phyloP scores from a whole-genome alignment of 2,797 vertebrate genomes.

The Falco columbarius region DNA sequence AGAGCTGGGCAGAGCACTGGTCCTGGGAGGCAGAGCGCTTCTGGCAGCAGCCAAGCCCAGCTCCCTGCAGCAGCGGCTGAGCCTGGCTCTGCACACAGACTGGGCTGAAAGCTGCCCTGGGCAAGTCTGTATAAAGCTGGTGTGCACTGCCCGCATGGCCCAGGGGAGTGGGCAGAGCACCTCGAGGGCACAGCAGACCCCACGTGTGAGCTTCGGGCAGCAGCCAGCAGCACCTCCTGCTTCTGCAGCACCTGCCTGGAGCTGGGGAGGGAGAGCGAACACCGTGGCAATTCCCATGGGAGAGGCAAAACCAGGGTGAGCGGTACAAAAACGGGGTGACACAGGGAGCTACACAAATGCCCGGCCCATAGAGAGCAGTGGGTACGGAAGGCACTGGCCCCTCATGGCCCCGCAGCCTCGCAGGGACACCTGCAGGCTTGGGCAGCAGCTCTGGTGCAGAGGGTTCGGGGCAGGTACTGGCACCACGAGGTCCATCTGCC shows the following conservation, averaged over 20 bases:
- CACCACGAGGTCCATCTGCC: background rate
- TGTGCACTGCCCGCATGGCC: background rate
- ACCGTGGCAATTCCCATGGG: background rate
- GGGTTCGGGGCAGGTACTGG: background rate
- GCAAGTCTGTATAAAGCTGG: background rate
- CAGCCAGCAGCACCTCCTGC: background rate
- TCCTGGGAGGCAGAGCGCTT: background rate
- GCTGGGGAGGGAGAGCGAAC: background rate
- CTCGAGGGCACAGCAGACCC: background rate
- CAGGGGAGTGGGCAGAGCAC: background rate
- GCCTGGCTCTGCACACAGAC: background rate
- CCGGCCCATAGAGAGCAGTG: rapidly evolving
- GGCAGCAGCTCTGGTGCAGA: background rate
- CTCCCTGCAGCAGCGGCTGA: background rate
- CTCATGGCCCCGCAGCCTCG: rapidly evolving
- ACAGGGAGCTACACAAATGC: rapidly evolving
- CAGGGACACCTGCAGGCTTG: rapidly evolving
- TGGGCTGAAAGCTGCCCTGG: background rate
- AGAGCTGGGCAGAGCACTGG: background rate
- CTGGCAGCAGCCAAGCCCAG: background rate
- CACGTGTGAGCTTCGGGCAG: rapidly evolving
- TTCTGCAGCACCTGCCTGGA: background rate
- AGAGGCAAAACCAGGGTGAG: background rate
- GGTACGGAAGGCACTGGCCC: constrained; percentile 10
- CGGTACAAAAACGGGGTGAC: rapidly evolving